Base-by-base conservation (phyloP, 2,888 invertebrate species). In the Rhyacophila evoluta region DNA sequence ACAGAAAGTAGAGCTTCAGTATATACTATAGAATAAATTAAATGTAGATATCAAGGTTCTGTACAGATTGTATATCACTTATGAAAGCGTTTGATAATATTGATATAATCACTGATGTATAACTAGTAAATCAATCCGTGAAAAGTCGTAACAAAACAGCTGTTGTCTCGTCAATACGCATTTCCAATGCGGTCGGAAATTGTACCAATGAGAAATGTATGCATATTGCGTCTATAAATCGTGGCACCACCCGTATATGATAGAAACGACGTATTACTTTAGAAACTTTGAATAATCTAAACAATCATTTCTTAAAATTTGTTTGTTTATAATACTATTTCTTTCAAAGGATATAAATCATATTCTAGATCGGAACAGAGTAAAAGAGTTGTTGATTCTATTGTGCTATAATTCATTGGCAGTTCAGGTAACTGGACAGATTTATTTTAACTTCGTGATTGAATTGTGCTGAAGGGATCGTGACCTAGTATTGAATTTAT, bases 141-240 rank as follows among this genome's bases (percentile, higher is more conserved):
- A 55, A 38, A 55, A 55, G 19, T 12, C 15, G 55, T 55, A 55
- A 55, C 55, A 55, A 55, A 55, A 55, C 55, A 55, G 55, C 19
- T 19, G 55, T 55, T 55, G n/a, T 10, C 55, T 19, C 25, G 8
- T 55, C 25, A 25, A 55, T 55, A 25, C 55, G 19, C 15, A 55
- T 25, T 55, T 55, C 19, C 55, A 55, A 55, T 55, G 55, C 15
- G 55, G 19, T 55, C 55, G 55, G 55, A 55, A 12, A 55, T 19
- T 10, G 12, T 12, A 55, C 15, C 39, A 39, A 39, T 39, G 39
- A 39, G 39, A 39, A 39, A 39, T 15, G 39, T 15, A n/a, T 55
- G 25, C 15, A 19, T 55, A 15, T 19, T 19, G 19, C 15, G 55
- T 55, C 55, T n/a, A 19, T 55, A 55, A 19, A 55, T 55, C 10